Base-by-base conservation (phyloP, 1,140 invertebrate species). In the Pomacea maculata region DNA sequence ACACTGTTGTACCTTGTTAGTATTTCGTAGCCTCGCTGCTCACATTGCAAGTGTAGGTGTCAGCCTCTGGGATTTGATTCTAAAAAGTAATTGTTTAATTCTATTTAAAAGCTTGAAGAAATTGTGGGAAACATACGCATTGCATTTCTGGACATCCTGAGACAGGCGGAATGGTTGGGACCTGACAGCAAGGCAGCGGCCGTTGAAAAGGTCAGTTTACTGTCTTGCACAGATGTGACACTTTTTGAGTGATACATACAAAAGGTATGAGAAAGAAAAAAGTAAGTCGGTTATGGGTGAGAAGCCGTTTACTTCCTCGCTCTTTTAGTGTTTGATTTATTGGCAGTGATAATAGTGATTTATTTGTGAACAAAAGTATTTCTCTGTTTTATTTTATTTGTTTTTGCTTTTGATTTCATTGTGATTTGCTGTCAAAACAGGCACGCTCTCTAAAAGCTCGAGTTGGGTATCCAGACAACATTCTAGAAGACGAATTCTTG, bases 51-150 rank as follows among this genome's bases (percentile, higher is more conserved):
- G 64, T 4, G 7, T n/a, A 65, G 17, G 64, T 65, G 64, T 7
- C 17, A 17, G 3, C 17, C 64, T 0, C 34, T 6, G 6, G 2
- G 34, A 45, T 65, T 65, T 3, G 7, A 7, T 65, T 19, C 64
- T 65, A 65, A 65, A 19, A 65, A 65, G 17, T 65, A 65, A 19
- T 65, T 17, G 4, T 65, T 65, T 65, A 19, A 65, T 70, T 34
- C 67, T 70, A n/a, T 70, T n/a, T 45, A 21, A 54, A 25, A 78
- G 77, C 55, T 78, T 19, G 17, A 25, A n/a, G 25, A 94, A 15
- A 96, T 97, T 95, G 96, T 96, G 10, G 93, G 93, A 85, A 94
- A 95, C 80, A 94, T 98, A 71, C 95, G 96, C 85, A 91, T 94
- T 68, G 94, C 95, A 14, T 97, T 97, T 87, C 19, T 78, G 15